phyloP scores from a whole-genome alignment of 2,113 vertebrate genomes.

The Xenopus laevis region DNA sequence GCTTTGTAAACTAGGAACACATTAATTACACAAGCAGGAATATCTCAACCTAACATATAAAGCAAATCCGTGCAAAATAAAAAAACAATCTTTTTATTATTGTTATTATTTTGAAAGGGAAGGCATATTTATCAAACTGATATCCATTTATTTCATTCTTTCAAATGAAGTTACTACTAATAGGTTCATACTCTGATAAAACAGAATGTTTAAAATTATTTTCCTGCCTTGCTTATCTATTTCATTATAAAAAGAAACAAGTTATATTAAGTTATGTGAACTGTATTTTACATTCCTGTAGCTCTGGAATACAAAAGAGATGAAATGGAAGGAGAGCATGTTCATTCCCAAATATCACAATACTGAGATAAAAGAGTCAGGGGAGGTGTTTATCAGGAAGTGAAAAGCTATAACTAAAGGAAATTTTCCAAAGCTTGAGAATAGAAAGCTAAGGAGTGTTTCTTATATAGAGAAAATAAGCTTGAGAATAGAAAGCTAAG shows the following conservation, averaged over 20 bases:
- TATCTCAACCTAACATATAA: no score
- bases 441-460: no score
- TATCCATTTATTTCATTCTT: neutral
- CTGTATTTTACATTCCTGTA: neutral
- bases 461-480: no score
- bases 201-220: neutral
- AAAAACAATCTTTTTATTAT: neutral
- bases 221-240: neutral
- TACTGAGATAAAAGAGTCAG: no score
- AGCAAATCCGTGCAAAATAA: no score
- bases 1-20: neutral
- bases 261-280: neutral
- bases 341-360: no score
- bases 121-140: neutral
- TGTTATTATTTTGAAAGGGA: neutral
- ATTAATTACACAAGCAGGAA: neutral
- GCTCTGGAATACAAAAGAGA: no score
- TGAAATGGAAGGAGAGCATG: no score
- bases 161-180: neutral
- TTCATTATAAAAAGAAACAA: neutral
- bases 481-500: no score
- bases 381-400: no score
- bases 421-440: no score
- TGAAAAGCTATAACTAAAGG: no score
- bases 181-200: neutral